Evolutionary conservation across 2,888 invertebrate species (phyloP), one percentile per base, ranked within the genome.

Genomic region (Leptarthrus brevirostris): DNA sequence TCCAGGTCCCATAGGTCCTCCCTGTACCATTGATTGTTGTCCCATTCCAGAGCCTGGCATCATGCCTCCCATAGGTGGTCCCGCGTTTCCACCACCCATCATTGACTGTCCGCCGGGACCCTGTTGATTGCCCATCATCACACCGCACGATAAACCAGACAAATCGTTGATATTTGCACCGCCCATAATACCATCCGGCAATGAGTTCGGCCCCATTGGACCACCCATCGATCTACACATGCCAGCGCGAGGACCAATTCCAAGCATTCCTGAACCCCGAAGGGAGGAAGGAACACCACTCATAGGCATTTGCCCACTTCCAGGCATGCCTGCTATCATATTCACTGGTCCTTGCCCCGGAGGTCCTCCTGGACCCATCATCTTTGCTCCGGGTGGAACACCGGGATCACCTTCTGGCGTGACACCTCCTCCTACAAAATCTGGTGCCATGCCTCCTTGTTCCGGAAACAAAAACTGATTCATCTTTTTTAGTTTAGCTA

Each of bases 391-490:
- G 8, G 76, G 77, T 16, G 74, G 71, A 18, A 54, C 74, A 1
- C 71, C 77, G 5, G 77, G 70, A 66, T 77, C 76, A n/a, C 74
- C 72, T 8, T 53, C 75, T 5, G 73, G 71, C 74, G 74, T 52
- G 2, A 75, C 76, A 3, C 74, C 53, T 12, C 75, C 74, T n/a
- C 64, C 64, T n/a, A 66, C 72, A 74, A 78, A 79, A 18, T 79
- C 79, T 4, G 77, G 74, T 22, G 78, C 77, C 0, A 81, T 81
- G 8, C 69, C 76, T 1, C 80, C 80, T 72, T 91, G 91, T 81
- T 96, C 96, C 0, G 95, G 95, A 86, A 96, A 96, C 73, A 97
- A 86, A 88, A 96, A 92, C 83, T 95, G 93, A 80, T 96, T 94
- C 91, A 97, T 95, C 87, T 96, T 96, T 64, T 84, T 86, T 73